phyloP scores from a whole-genome alignment of 2,797 vertebrate genomes.

The Sarcoramphus papa region DNA sequence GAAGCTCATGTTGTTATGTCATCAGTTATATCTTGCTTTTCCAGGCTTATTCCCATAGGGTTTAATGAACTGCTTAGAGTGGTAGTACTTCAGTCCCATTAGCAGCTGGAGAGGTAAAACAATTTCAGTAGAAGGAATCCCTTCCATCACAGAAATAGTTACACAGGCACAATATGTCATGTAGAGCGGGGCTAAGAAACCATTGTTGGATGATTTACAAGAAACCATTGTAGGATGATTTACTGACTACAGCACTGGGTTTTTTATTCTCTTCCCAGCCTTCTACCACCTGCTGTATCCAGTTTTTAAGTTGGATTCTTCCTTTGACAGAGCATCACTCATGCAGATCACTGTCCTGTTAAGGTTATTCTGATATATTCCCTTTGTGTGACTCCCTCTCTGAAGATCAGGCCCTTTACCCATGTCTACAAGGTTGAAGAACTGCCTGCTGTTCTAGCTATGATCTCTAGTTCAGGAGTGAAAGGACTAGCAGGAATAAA shows the following conservation, averaged over 20 bases:
- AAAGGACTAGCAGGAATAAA: not conserved
- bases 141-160: slow-evolving; percentile 47
- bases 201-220: slow-evolving; percentile 34
- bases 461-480: slow-evolving; percentile 3
- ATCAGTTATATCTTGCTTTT: slow-evolving; percentile 40
- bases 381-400: not conserved
- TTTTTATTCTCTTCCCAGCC: slow-evolving; percentile 27
- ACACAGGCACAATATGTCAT: not conserved
- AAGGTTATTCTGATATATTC: slow-evolving; percentile 34
- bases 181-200: slow-evolving; percentile 7
- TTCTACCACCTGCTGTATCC: slow-evolving; percentile 36
- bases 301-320: slow-evolving; percentile 7
- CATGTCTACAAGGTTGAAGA: not conserved
- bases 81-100: slow-evolving; percentile 31
- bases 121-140: slow-evolving; percentile 12
- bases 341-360: slow-evolving; percentile 44
- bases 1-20: slow-evolving; percentile 31
- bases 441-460: not conserved
- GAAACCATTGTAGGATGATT: slow-evolving; percentile 30
- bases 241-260: not conserved
- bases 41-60: not conserved
- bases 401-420: slow-evolving; percentile 36
- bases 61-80: slow-evolving; percentile 35
- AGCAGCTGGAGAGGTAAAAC: slow-evolving; percentile 33
- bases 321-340: slow-evolving; percentile 28